These are phyloP conservation scores for Candidula unifasciata DNA, from an alignment of 2,888 invertebrate genomes.

Conservation along the genomic window DNA sequence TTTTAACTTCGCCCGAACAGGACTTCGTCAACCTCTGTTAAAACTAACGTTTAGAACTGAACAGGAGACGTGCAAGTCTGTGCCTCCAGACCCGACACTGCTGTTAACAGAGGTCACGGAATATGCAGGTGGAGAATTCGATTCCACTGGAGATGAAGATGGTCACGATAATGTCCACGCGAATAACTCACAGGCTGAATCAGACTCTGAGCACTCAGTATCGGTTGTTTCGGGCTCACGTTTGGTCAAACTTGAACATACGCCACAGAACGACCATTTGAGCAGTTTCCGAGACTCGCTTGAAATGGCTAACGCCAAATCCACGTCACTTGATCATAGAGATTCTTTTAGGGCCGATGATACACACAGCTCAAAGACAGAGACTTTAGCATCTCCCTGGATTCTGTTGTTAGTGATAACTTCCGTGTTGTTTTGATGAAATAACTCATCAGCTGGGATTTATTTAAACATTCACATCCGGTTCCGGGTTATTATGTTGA, in stretches of 20 bases:
- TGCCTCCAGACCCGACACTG: constrained; percentile 56
- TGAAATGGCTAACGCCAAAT: constrained; percentile 7
- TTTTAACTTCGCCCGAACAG: constrained; percentile 62
- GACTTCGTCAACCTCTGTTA: constrained; percentile 58
- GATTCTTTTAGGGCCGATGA: background rate
- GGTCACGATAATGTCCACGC: background rate
- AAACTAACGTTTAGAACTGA: constrained; percentile 59
- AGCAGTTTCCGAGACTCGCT: background rate
- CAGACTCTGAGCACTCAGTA: constrained; percentile 4
- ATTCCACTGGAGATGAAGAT: constrained; percentile 23
- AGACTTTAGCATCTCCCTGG: background rate
- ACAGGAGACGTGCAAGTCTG: constrained; percentile 58
- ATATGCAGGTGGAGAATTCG: background rate
- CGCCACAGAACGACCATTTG: background rate
- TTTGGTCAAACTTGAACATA: background rate
- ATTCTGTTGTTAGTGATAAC: background rate
- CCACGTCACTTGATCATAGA: background rate
- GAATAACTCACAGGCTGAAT: background rate
- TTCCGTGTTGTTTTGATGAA: background rate
- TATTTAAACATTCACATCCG: background rate
- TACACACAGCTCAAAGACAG: background rate
- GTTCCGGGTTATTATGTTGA: background rate
- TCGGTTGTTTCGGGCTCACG: constrained; percentile 32
- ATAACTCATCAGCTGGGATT: background rate
- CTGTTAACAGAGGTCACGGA: background rate